Percentiles rank a stretch among this genome's conserved stretches.
Evolutionary conservation across 1,140 invertebrate species (phyloP).

Genomic region (Hycleus cichorii): DNA sequence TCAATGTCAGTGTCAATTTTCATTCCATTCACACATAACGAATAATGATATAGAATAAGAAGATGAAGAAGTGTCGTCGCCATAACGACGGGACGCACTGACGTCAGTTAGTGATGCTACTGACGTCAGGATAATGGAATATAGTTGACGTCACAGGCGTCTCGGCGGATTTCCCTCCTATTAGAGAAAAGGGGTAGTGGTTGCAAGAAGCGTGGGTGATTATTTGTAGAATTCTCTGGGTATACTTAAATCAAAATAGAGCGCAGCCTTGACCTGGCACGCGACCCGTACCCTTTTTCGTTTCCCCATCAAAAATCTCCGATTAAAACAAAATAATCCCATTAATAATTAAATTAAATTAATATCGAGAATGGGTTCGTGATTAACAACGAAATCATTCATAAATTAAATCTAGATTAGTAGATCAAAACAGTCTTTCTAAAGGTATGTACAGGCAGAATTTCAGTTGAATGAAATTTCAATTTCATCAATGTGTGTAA

Average conservation of each 20-base stretch:
- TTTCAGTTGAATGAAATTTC: constrained; percentile 5
- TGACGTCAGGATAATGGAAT: constrained; percentile 19
- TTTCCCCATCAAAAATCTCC: too few species aligned
- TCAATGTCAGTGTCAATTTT: constrained; percentile 21
- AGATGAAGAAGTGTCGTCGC: constrained; percentile 7
- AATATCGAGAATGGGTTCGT: too few species aligned
- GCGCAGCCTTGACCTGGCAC: constrained; percentile 16
- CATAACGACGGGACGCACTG: constrained; percentile 19
- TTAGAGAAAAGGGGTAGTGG: not conserved
- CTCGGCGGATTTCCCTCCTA: constrained; percentile 20
- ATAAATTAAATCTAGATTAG: too few species aligned
- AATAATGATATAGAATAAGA: not conserved
- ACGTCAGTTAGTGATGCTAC: constrained; percentile 11
- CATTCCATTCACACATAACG: constrained; percentile 2
- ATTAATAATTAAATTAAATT: too few species aligned
- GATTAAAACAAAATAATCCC: too few species aligned
- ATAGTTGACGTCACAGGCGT: constrained; percentile 20
- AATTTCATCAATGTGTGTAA: constrained; percentile 10
- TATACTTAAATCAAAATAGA: constrained; percentile 18
- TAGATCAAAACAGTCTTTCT: too few species aligned
- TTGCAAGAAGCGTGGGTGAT: constrained; percentile 21
- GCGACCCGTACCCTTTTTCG: too few species aligned
- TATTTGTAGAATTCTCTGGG: not conserved
- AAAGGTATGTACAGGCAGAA: too few species aligned
- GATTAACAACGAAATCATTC: too few species aligned